phyloP scores from a whole-genome alignment of 2,888 invertebrate species.

The Stictocephala bisonia region DNA sequence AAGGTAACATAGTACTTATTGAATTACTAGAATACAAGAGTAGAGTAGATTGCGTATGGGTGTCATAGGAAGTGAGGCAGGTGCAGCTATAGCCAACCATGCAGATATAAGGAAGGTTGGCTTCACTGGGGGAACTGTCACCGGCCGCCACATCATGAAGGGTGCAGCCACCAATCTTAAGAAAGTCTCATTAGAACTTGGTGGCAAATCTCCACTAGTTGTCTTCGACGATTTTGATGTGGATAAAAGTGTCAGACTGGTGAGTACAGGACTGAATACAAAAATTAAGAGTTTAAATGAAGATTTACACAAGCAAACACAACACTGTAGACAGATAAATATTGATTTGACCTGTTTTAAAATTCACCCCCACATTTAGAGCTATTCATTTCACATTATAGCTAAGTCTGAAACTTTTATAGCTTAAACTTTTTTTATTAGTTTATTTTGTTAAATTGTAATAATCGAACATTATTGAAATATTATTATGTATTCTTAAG shows the following conservation, averaged over 20 bases:
- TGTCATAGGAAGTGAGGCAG: constrained; percentile 76
- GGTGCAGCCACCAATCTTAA: constrained; percentile 94
- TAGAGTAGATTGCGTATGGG: too few relatives aligned
- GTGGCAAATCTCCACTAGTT: constrained; percentile 95
- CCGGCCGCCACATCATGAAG: constrained; percentile 93
- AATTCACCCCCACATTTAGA: too few relatives aligned
- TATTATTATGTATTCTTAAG: too few relatives aligned
- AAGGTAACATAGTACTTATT: too few relatives aligned
- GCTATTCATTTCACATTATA: too few relatives aligned
- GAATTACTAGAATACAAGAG: too few relatives aligned
- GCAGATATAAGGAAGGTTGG: constrained; percentile 89
- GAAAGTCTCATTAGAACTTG: constrained; percentile 93
- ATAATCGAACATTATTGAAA: too few relatives aligned
- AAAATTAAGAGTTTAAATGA: neutral
- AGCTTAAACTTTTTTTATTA: too few relatives aligned
- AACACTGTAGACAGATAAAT: too few relatives aligned
- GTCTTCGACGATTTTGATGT: constrained; percentile 95
- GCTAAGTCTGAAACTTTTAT: too few relatives aligned
- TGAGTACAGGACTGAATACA: constrained; percentile 67
- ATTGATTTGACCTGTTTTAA: too few relatives aligned
- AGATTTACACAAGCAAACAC: neutral
- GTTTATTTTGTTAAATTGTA: too few relatives aligned
- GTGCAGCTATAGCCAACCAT: constrained; percentile 90
- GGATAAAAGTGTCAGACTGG: constrained; percentile 91
- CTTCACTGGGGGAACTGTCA: constrained; percentile 95